Conservation (phyloP, 2,888 invertebrate species). For the Helobdella robusta region DNA sequence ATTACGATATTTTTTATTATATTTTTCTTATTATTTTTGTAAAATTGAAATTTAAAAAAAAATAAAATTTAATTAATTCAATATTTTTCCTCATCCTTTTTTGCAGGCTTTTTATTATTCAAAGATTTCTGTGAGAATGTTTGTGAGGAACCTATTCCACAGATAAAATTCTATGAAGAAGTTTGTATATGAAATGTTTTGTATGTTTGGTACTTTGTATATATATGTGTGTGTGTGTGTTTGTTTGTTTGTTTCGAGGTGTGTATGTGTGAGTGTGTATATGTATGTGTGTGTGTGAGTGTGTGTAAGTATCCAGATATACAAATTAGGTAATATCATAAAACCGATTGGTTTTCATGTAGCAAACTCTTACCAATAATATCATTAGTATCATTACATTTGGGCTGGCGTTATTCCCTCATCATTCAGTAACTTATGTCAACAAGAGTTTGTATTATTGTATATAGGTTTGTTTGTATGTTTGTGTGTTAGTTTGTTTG, state of each 20-base stretch:
- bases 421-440: no score
- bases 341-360: no score
- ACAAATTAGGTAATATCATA: no score
- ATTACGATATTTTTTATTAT: neutral
- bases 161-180: conserved; percentile 55
- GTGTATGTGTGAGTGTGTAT: neutral
- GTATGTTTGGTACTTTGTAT: neutral
- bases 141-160: conserved; percentile 89
- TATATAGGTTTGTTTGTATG: no score
- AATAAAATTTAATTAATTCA: neutral
- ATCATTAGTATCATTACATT: no score
- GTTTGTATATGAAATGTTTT: conserved; percentile 15
- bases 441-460: no score
- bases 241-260: neutral
- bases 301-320: neutral
- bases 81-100: conserved; percentile 18
- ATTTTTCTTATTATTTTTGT: neutral
- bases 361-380: no score
- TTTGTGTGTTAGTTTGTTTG: no score
- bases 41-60: neutral
- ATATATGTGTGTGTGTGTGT: neutral
- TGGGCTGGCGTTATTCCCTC: no score
- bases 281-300: neutral
- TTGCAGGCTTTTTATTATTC: conserved; percentile 87
- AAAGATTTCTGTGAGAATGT: conserved; percentile 98